Percentiles rank a stretch among this genome's conserved stretches.
Conservation (phyloP, 2,797 vertebrate species). For the Eremophila alpestris region DNA sequence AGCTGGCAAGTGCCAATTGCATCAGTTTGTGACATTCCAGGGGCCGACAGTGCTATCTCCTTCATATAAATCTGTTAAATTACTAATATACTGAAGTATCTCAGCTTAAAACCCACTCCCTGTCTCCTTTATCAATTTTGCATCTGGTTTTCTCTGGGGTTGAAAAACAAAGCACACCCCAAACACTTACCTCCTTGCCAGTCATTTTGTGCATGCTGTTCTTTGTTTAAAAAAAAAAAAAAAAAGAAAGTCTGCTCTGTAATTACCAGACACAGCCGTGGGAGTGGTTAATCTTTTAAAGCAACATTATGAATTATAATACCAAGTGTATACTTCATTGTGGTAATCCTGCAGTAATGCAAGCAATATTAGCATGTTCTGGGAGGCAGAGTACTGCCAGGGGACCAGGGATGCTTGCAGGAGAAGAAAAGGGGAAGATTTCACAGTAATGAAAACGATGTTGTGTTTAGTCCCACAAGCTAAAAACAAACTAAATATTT, state of each 20-base stretch:
- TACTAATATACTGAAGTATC: conserved; percentile 35
- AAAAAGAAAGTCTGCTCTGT: conserved; percentile 39
- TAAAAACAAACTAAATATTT: conserved; percentile 75
- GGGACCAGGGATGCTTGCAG: conserved; percentile 63
- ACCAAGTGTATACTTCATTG: conserved; percentile 71
- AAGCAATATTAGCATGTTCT: conserved; percentile 73
- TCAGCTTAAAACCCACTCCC: neutral
- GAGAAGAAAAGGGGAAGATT: conserved; percentile 69
- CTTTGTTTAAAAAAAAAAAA: conserved; percentile 36
- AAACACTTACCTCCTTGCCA: conserved; percentile 51
- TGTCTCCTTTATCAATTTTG: conserved; percentile 32
- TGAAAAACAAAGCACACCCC: conserved; percentile 52
- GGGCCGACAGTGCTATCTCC: conserved; percentile 3
- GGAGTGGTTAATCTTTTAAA: conserved; percentile 78
- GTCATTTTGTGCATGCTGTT: conserved; percentile 10
- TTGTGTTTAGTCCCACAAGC: conserved; percentile 69
- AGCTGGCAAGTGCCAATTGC: conserved; percentile 31
- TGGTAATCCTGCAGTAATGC: conserved; percentile 73
- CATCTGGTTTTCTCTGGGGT: conserved; percentile 47
- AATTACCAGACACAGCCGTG: conserved; percentile 65
- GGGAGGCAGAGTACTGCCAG: conserved; percentile 63
- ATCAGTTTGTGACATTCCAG: conserved; percentile 44
- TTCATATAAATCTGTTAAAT: conserved; percentile 43
- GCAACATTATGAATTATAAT: conserved; percentile 76
- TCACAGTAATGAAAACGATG: conserved; percentile 63